phyloP scores from a whole-genome alignment of 2,113 vertebrate genomes.

The Vimba vimba region DNA sequence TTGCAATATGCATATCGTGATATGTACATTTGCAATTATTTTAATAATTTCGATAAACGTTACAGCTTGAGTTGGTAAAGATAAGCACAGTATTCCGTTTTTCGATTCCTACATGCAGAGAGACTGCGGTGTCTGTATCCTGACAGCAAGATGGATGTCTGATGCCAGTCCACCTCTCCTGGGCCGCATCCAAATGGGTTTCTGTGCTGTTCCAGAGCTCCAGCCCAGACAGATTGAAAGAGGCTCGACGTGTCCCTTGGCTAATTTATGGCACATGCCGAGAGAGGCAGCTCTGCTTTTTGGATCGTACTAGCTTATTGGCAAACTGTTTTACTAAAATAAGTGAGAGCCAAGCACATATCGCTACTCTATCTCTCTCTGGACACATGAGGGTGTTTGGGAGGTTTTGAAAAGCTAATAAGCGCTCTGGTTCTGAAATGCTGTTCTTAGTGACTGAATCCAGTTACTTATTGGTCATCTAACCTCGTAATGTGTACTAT shows the following conservation, averaged over 20 bases:
- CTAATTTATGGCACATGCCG: not conserved
- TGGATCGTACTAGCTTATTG: not conserved
- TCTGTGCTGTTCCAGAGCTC: conserved; percentile 11
- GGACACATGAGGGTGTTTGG: not conserved
- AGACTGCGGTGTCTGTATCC: conserved; percentile 27
- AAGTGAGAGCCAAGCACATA: not conserved
- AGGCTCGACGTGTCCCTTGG: not conserved
- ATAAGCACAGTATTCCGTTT: not conserved
- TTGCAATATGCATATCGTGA: too few species aligned
- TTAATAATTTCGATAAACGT: too few species aligned
- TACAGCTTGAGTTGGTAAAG: not conserved
- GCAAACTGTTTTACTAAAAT: conserved; percentile 18
- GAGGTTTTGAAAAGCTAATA: conserved; percentile 49
- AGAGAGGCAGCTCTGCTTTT: not conserved
- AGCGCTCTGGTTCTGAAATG: conserved; percentile 27
- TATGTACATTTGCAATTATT: too few species aligned
- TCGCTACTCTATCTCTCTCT: not conserved
- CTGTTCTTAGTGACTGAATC: not conserved
- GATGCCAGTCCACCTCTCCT: conserved; percentile 20
- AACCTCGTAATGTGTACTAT: not conserved
- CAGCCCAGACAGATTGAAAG: conserved; percentile 26
- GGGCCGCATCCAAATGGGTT: conserved; percentile 51
- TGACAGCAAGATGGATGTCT: conserved; percentile 56
- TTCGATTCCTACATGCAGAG: not conserved
- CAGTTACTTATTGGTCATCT: conserved; percentile 5